These are phyloP conservation scores for Drosophila persimilis DNA, from an alignment of 1,140 invertebrate species.

Conservation along the genomic window DNA sequence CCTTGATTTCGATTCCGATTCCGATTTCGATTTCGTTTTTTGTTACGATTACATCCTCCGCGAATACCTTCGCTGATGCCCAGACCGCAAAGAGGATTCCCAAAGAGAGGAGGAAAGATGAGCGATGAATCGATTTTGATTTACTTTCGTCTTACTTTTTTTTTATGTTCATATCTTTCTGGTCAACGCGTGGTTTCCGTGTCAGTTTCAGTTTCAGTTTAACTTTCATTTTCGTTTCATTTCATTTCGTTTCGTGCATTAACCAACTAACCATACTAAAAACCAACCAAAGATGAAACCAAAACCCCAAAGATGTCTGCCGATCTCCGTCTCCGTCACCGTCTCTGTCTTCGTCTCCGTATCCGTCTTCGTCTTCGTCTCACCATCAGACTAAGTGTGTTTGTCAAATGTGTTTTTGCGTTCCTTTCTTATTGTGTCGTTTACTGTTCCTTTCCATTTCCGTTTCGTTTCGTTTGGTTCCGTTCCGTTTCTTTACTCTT, in stretches of 20 bases:
- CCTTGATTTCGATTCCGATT: slow-evolving; percentile 51
- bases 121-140: slow-evolving; percentile 21
- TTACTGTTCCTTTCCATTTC: slow-evolving; percentile 20
- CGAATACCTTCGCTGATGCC: slow-evolving; percentile 27
- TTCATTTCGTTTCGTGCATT: slow-evolving; percentile 51
- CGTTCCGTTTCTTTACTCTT: slow-evolving; percentile 21
- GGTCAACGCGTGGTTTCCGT: slow-evolving; percentile 3
- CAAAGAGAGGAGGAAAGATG: slow-evolving; percentile 31
- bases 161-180: not conserved
- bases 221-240: slow-evolving; percentile 22
- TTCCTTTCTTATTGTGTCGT: slow-evolving; percentile 43
- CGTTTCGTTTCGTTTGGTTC: slow-evolving; percentile 15
- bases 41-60: not conserved
- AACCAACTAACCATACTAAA: slow-evolving; percentile 80
- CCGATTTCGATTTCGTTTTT: slow-evolving; percentile 11
- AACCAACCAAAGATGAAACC: slow-evolving; percentile 56
- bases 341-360: slow-evolving; percentile 1
- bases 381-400: slow-evolving; percentile 67
- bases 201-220: slow-evolving; percentile 34
- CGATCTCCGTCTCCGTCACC: slow-evolving; percentile 30
- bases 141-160: not conserved
- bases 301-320: slow-evolving; percentile 51
- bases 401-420: slow-evolving; percentile 74
- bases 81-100: slow-evolving; percentile 24
- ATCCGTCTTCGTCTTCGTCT: slow-evolving; percentile 44